Evolutionary conservation across 2,888 invertebrate species (phyloP).

Genomic region (Ernsta delagoae): DNA sequence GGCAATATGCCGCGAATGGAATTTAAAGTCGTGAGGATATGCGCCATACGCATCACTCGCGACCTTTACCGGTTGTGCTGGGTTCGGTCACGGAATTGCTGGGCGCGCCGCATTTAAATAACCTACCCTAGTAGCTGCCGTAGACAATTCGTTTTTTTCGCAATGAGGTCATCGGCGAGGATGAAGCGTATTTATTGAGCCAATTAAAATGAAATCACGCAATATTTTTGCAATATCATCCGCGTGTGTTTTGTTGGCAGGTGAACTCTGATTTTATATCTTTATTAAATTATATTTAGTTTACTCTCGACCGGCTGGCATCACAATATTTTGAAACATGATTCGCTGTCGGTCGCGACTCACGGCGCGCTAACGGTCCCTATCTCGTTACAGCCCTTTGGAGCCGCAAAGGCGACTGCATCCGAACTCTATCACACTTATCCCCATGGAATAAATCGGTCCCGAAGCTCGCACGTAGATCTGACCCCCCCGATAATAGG

Average conservation of each 20-base stretch:
- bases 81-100: conserved; percentile 33
- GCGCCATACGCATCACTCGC: conserved; percentile 32
- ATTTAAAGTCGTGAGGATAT: conserved; percentile 39
- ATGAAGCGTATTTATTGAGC: conserved; percentile 18
- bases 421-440: conserved; percentile 63
- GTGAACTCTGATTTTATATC: conserved; percentile 42
- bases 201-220: conserved; percentile 28
- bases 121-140: conserved; percentile 42
- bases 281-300: conserved; percentile 10
- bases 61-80: conserved; percentile 49
- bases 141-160: conserved; percentile 54
- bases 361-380: conserved; percentile 56
- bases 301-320: conserved; percentile 48
- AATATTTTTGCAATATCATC: conserved; percentile 38
- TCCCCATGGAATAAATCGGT: conserved; percentile 70
- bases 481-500: conserved; percentile 75
- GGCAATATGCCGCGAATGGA: conserved; percentile 56
- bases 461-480: conserved; percentile 60
- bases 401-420: conserved; percentile 43
- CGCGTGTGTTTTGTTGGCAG: conserved; percentile 33
- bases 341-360: conserved; percentile 46
- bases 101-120: conserved; percentile 52
- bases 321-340: conserved; percentile 76
- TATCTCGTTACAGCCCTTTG: conserved; percentile 52
- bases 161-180: conserved; percentile 67